Conservation (phyloP, 1,140 invertebrate genomes). For the Drosophila sp. region DNA sequence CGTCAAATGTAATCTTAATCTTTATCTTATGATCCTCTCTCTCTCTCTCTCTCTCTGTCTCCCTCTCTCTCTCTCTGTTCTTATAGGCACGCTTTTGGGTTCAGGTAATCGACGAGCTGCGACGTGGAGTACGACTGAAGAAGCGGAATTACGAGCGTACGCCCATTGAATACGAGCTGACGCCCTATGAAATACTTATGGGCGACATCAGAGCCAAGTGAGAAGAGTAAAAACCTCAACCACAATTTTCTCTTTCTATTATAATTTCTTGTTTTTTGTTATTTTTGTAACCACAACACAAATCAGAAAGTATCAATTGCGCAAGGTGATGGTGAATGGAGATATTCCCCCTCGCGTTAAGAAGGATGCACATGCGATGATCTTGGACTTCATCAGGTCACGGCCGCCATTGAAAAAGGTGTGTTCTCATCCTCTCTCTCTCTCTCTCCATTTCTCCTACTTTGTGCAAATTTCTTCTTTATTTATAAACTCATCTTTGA, state of each 20-base stretch:
- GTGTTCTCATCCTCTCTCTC: constrained; percentile 68
- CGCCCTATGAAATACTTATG: constrained; percentile 99
- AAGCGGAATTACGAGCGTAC: constrained; percentile 91
- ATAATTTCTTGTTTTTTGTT: background rate
- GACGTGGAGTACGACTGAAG: constrained; percentile 95
- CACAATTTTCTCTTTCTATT: constrained; percentile 45
- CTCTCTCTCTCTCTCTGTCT: background rate
- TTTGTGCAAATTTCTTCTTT: constrained; percentile 5
- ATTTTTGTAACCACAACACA: constrained; percentile 12
- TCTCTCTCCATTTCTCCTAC: background rate
- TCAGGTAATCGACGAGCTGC: constrained; percentile 94
- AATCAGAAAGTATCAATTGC: constrained; percentile 89
- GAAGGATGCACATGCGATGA: constrained; percentile 97
- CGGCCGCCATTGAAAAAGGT: constrained; percentile 97
- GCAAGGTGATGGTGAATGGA: constrained; percentile 92
- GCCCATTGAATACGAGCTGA: constrained; percentile 95
- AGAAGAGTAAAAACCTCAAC: constrained; percentile 40
- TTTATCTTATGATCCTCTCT: background rate
- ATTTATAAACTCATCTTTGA: background rate
- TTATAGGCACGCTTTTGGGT: constrained; percentile 96
- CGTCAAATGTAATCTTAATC: too few species aligned
- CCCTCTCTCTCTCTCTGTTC: background rate
- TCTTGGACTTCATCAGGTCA: constrained; percentile 98
- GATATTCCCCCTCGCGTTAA: constrained; percentile 93
- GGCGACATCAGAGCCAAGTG: constrained; percentile 96